phyloP scores from a whole-genome alignment of 2,113 vertebrate species.

The Dromaius novaehollandiae region DNA sequence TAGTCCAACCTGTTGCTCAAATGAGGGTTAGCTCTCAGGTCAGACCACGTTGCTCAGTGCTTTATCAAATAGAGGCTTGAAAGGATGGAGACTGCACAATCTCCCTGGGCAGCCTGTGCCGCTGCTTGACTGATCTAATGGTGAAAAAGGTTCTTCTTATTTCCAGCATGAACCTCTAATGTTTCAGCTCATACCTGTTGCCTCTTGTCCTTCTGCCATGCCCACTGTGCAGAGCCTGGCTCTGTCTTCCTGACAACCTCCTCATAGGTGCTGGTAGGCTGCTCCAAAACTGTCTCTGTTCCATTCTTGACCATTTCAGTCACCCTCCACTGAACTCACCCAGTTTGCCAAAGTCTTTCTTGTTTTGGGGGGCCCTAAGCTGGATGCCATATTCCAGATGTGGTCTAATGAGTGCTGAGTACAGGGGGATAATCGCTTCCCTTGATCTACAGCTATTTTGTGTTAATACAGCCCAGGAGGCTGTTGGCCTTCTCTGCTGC shows the following conservation, averaged over 20 bases:
- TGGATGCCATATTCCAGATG: background rate
- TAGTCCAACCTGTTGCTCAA: background rate
- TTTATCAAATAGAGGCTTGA: background rate
- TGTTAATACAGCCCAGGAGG: background rate
- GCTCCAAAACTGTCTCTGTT: background rate
- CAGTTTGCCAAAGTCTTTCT: background rate
- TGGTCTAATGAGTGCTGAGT: background rate
- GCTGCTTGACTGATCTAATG: background rate
- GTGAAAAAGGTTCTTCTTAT: background rate
- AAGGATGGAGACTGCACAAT: background rate
- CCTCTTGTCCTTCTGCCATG: background rate
- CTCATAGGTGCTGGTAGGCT: background rate
- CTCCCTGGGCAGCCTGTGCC: background rate
- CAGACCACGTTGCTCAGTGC: background rate
- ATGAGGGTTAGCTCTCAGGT: background rate
- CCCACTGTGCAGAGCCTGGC: background rate
- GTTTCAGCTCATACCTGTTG: background rate
- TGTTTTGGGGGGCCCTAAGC: background rate
- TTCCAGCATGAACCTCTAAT: background rate
- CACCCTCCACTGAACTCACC: background rate
- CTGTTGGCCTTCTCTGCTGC: background rate
- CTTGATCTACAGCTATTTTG: background rate
- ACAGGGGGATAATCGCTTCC: background rate
- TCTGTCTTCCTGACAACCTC: background rate
- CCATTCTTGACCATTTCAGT: background rate